Evolutionary conservation across 2,113 vertebrate species (phyloP), one percentile per base, ranked within the genome.

Genomic region (Columbina picui): DNA sequence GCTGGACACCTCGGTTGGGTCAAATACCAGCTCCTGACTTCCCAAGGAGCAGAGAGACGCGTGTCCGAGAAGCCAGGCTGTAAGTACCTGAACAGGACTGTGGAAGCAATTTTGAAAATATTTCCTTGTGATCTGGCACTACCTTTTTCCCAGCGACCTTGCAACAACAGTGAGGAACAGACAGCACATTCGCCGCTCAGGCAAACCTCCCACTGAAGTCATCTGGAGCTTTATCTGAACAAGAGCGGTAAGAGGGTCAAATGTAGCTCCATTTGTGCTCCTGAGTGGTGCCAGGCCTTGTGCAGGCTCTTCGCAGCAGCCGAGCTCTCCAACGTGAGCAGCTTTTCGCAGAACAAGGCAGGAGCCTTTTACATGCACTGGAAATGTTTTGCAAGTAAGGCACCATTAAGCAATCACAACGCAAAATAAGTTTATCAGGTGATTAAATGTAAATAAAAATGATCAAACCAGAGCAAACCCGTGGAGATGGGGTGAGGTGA

Each of bases 11-110:
- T 75, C 5, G 1, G 19, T 71, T 32, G 29, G 22, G 13, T 60
- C 50, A 43, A 41, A 74, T 9, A 9, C 17, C 60, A 89, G 22
- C 8, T 50, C 30, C 30, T 22, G 55, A 12, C 55, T 84, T 70
- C 34, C 34, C 56, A 52, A 81, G 60, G 25, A 53, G 11, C 1
- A 1, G 22, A 20, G 19, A n/a, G 22, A 50, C 14, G 17, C 0
- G 0, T 41, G 71, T 12, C 12, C 0, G 0, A 50, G 64, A 4
- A 39, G 6, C 12, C 22, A 4, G 53, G 27, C 14, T 20, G 14
- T 12, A 43, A 68, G 38, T 2, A 1, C 29, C 36, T 9, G 41
- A 63, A 50, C 20, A 55, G 39, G 78, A 41, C 36, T 14, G 30
- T 17, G 23, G 55, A 47, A 90, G 52, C 14, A 53, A 15, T 49